Base-by-base conservation (phyloP, 2,797 vertebrate species). In the Alcedo atthis region DNA sequence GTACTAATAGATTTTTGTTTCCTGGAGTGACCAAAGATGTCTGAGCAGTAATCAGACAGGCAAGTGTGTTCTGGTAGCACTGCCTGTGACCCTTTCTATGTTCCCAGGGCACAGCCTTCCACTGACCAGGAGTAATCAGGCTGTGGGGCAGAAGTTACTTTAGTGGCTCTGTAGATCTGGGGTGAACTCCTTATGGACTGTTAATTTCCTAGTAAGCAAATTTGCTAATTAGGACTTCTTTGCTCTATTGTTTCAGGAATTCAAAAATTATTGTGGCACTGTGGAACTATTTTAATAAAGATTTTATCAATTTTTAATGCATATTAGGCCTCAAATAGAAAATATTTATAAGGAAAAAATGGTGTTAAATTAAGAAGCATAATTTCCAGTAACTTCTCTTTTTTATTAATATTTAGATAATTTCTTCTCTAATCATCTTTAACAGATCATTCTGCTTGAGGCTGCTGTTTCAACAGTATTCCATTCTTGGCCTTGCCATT, bases 281-380 rank as follows among this genome's bases (percentile, higher is more conserved):
- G 25, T 75, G 59, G 85, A 89, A 76, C 25, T 57, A 63, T 42
- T 91, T 93, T 94, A 96, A 91, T 92, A 91, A 94, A 67, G 91
- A 61, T 42, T 79, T 89, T 42, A 84, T 95, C 55, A 91, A 96
- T 94, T 74, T 78, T 95, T 93, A 81, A 93, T 86, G 63, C 14
- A 8, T 64, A 76, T 91, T 92, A 91, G 49, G 26, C 20, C 71
- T 95, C 88, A 96, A 86, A 91, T 93, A 92, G 87, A 95, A 95
- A 96, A 96, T 91, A 94, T 95, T 96, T 95, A 70, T 89, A 92
- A 86, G 53, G 78, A 86, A 75, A 54, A 92, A 93, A 91, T 86
- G 63, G 32, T n/a, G 24, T 70, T 92, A 93, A 93, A 91, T 91
- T 90, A 81, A 92, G 80, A 84, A 9, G 1, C 16, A 40, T 33